A percentile compares a stretch with the other conserved stretches of the same genome.
Conservation (phyloP, 2,888 invertebrate genomes). For the Melinaea menophilus region DNA sequence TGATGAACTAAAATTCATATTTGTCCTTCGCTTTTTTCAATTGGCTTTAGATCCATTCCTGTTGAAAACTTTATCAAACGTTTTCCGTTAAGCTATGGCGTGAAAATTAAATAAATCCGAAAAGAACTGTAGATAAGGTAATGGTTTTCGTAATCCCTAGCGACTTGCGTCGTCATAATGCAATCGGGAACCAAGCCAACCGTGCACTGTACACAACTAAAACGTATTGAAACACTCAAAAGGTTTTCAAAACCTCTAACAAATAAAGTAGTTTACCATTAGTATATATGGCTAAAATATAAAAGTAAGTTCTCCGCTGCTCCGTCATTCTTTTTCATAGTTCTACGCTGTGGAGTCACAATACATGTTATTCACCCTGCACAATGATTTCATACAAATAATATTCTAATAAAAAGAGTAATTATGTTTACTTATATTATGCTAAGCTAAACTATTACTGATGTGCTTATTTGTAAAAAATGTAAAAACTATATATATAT, state of each 20-base stretch:
- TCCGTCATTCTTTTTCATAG: too few species aligned
- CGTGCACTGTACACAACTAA: constrained; percentile 49
- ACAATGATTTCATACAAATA: too few species aligned
- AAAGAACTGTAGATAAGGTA: constrained; percentile 78
- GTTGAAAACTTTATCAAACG: constrained; percentile 78
- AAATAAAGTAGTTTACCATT: constrained; percentile 28
- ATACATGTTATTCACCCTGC: too few species aligned
- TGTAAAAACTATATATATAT: too few species aligned
- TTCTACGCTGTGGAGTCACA: too few species aligned
- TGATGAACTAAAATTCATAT: constrained; percentile 54
- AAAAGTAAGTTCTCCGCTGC: constrained; percentile 1
- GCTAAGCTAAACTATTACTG: too few species aligned
- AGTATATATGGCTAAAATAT: constrained; percentile 9
- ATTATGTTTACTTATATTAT: too few species aligned
- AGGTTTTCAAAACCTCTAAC: constrained; percentile 33
- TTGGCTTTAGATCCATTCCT: constrained; percentile 75
- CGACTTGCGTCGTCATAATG: constrained; percentile 70
- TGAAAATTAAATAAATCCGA: constrained; percentile 78
- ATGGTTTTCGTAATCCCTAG: constrained; percentile 75
- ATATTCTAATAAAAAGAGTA: too few species aligned
- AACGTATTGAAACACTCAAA: constrained; percentile 33
- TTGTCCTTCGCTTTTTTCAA: constrained; percentile 64
- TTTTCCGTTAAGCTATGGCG: constrained; percentile 77
- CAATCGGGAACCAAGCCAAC: constrained; percentile 68
- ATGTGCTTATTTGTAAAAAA: too few species aligned